Evolutionary conservation across 2,113 vertebrate genomes (phyloP).

Genomic region (Grus americana): DNA sequence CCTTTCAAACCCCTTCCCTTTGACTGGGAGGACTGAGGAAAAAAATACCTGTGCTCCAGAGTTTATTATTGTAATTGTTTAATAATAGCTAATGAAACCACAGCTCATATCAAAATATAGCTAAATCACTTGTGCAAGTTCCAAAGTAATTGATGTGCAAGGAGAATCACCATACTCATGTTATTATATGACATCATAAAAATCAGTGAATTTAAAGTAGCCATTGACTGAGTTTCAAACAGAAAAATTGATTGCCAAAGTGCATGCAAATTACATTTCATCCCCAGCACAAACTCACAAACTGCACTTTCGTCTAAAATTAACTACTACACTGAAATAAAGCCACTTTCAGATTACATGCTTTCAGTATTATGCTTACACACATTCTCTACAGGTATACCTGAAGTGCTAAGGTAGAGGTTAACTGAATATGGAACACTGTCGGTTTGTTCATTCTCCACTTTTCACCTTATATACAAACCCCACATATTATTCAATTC

Average conservation of each 20-base stretch:
- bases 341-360: neutral
- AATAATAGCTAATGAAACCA: neutral
- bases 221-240: neutral
- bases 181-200: neutral
- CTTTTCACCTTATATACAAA: neutral
- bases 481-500: neutral
- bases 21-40: no score
- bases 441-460: neutral
- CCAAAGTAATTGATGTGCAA: neutral
- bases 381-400: neutral
- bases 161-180: neutral
- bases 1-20: no score
- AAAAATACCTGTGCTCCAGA: no score
- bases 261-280: neutral
- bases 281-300: neutral
- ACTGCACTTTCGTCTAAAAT: neutral
- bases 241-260: neutral
- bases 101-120: neutral
- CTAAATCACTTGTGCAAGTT: neutral
- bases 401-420: neutral
- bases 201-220: neutral
- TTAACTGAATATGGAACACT: neutral
- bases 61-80: neutral
- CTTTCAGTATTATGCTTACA: neutral
- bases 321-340: neutral